Evolutionary conservation across 1,140 invertebrate species (phyloP).

Genomic region (Drosophila ogumai): DNA sequence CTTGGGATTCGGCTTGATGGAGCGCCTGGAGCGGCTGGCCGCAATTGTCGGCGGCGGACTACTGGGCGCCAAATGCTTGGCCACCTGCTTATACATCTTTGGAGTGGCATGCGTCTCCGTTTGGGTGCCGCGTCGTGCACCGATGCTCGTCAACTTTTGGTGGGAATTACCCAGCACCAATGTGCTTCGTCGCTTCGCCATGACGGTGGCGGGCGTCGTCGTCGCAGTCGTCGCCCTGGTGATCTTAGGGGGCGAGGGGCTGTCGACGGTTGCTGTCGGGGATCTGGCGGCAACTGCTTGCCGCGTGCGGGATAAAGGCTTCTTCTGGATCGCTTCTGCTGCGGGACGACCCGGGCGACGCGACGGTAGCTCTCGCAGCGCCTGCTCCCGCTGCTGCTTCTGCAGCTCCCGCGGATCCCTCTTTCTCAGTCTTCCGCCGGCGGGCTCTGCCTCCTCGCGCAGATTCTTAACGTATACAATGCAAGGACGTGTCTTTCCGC

Average conservation of each 20-base stretch:
- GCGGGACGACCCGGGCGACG: conserved; percentile 9
- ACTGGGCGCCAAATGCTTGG: conserved; percentile 12
- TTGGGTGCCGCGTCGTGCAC: conserved; percentile 14
- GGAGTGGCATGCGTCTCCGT: conserved; percentile 14
- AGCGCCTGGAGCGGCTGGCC: conserved; percentile 72
- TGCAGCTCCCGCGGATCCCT: conserved; percentile 23
- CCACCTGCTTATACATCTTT: conserved; percentile 65
- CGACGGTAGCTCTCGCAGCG: conserved; percentile 1
- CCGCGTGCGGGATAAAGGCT: conserved; percentile 1
- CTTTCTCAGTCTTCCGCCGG: conserved; percentile 12
- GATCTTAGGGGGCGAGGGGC: conserved; percentile 11
- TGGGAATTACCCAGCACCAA: conserved; percentile 18
- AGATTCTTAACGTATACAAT: conserved; percentile 68
- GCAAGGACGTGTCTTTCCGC: conserved; percentile 70
- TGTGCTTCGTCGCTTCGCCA: conserved; percentile 26
- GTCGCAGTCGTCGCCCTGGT: background rate
- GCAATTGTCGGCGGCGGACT: conserved; percentile 76
- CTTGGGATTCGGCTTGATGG: conserved; percentile 84
- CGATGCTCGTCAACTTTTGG: conserved; percentile 10
- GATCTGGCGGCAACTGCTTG: conserved; percentile 2
- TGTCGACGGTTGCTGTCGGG: background rate
- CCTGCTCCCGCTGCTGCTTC: background rate
- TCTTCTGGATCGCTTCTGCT: background rate
- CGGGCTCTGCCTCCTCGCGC: conserved; percentile 31
- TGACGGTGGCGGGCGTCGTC: background rate